Evolutionary conservation across 2,888 invertebrate species (phyloP).

Genomic region (Fissipunctia ypsillon): DNA sequence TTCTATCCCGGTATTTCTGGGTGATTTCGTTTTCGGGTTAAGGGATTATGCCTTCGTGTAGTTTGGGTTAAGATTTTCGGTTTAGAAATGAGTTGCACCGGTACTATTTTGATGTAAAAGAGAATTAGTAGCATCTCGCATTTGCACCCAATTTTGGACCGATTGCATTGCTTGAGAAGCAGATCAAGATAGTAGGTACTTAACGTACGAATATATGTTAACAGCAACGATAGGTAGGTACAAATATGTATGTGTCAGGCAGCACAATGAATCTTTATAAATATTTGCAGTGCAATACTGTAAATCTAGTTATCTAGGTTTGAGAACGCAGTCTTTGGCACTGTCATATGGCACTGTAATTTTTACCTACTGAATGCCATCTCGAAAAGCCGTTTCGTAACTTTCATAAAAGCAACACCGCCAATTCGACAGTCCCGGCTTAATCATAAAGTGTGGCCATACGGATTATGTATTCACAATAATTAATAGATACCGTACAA

Average conservation of each 20-base stretch:
- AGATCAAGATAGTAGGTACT: neutral
- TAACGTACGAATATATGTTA: no score
- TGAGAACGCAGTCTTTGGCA: no score
- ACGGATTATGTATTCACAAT: conserved; percentile 61
- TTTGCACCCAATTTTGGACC: neutral
- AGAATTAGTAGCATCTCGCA: neutral
- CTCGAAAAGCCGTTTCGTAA: no score
- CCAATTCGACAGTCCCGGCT: neutral
- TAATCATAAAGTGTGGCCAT: conserved; percentile 1
- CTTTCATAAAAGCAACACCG: no score
- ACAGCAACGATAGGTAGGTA: no score
- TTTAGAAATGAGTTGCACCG: neutral
- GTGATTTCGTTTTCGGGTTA: neutral
- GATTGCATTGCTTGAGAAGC: neutral
- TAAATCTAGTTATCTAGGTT: no score
- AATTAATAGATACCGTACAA: conserved; percentile 61
- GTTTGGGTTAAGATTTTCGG: neutral
- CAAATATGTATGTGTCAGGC: neutral
- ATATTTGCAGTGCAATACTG: neutral
- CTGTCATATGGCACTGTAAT: no score
- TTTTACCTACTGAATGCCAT: no score
- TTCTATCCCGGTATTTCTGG: conserved; percentile 8
- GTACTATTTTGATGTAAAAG: no score
- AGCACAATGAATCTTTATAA: neutral
- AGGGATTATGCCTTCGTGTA: no score